A percentile compares a stretch with the other conserved stretches of the same genome.
Conservation (phyloP, 2,113 vertebrate genomes). For the Cebidichthys violaceus region DNA sequence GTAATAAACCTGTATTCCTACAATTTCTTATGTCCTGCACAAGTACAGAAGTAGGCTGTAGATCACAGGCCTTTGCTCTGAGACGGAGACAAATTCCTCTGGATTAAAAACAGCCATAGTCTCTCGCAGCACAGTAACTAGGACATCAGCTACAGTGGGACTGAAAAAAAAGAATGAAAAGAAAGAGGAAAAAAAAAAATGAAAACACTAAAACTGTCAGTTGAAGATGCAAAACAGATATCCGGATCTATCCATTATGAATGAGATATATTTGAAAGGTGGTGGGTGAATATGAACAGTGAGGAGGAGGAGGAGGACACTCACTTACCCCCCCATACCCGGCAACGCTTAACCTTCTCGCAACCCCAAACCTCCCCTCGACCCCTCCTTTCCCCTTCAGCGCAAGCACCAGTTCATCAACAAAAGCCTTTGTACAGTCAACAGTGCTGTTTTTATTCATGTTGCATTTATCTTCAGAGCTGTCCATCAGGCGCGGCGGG, state of each 20-base stretch:
- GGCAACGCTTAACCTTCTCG: slow-evolving; percentile 68
- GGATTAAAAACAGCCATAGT: slow-evolving; percentile 16
- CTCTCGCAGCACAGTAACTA: slow-evolving; percentile 20
- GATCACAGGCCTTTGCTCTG: slow-evolving; percentile 25
- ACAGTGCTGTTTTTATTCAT: slow-evolving; percentile 77
- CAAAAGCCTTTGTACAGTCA: slow-evolving; percentile 77
- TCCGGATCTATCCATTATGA: slow-evolving; percentile 84
- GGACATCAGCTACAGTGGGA: slow-evolving; percentile 26
- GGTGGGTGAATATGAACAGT: slow-evolving; percentile 62
- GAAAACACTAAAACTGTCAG: slow-evolving; percentile 77
- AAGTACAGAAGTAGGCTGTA: slow-evolving; percentile 13
- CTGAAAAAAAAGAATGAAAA: slow-evolving; percentile 23
- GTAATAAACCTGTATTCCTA: slow-evolving; percentile 30
- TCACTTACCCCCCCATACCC: slow-evolving; percentile 49
- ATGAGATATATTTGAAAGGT: slow-evolving; percentile 82
- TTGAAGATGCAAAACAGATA: slow-evolving; percentile 80
- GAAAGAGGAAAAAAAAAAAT: slow-evolving; percentile 44
- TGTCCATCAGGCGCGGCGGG: slow-evolving; percentile 73
- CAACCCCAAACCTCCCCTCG: slow-evolving; percentile 43
- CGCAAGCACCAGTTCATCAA: slow-evolving; percentile 68
- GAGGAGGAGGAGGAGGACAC: slow-evolving; percentile 52
- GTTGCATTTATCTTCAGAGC: slow-evolving; percentile 79
- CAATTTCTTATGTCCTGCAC: slow-evolving; percentile 21
- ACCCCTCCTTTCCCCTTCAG: slow-evolving; percentile 22
- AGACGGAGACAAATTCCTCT: slow-evolving; percentile 23